Conservation (phyloP, 53 echinoderm and acorn worm species). For the Holothuria scabra region DNA sequence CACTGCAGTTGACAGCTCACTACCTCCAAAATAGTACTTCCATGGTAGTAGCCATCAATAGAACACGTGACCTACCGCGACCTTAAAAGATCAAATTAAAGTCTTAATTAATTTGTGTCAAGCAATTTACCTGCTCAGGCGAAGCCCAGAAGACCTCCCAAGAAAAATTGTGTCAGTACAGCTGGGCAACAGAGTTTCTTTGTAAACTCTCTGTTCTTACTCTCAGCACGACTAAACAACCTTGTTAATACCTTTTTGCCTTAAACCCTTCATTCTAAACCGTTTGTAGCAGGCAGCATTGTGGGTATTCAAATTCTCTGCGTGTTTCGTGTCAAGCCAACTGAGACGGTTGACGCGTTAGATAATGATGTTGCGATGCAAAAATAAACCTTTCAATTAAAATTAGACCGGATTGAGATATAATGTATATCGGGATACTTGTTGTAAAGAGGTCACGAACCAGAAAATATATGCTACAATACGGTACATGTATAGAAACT, state of each 20-base stretch:
- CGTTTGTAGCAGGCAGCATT: not conserved
- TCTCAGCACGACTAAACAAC: constrained; percentile 7
- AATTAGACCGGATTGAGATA: constrained; percentile 17
- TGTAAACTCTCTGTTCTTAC: not conserved
- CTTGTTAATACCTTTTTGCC: not conserved
- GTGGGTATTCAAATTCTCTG: not conserved
- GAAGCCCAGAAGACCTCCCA: too few relatives aligned
- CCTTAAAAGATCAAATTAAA: too few relatives aligned
- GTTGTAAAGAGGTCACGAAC: not conserved
- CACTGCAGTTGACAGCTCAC: too few relatives aligned
- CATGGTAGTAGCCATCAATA: too few relatives aligned
- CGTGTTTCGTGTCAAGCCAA: constrained; percentile 16
- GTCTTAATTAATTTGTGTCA: too few relatives aligned
- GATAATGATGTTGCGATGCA: not conserved
- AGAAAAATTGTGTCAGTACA: too few relatives aligned
- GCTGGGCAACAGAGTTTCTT: too few relatives aligned
- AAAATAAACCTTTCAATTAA: constrained; percentile 29
- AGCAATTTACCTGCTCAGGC: too few relatives aligned
- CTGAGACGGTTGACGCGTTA: constrained; percentile 14
- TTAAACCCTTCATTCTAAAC: not conserved
- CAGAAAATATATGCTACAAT: not conserved
- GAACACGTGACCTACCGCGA: too few relatives aligned
- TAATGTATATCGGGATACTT: constrained; percentile 14
- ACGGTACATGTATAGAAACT: too few relatives aligned
- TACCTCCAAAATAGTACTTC: too few relatives aligned